These are phyloP conservation scores for Thereuonema tuberculata DNA, from an alignment of 1,140 invertebrate genomes.

Conservation along the genomic window DNA sequence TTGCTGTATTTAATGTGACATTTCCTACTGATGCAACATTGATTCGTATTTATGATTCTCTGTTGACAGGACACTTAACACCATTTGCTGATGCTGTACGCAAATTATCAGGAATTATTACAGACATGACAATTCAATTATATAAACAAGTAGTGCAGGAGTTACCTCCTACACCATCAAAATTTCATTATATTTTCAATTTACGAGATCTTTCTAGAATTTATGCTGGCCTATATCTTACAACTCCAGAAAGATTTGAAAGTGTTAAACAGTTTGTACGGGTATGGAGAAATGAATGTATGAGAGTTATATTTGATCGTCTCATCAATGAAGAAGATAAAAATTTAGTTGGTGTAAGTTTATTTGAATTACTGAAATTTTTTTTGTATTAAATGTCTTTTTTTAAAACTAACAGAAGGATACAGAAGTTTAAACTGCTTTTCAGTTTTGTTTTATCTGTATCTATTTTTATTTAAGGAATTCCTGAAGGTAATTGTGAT, in stretches of 20 bases:
- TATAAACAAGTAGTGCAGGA: slow-evolving; percentile 64
- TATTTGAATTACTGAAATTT: not conserved
- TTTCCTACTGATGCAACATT: slow-evolving; percentile 51
- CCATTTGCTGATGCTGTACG: slow-evolving; percentile 52
- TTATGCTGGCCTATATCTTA: slow-evolving; percentile 59
- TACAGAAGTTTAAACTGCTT: too few relatives aligned
- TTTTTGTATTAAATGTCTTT: too few relatives aligned
- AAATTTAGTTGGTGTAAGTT: slow-evolving; percentile 27
- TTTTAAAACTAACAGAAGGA: too few relatives aligned
- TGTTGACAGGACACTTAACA: slow-evolving; percentile 57
- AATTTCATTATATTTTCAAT: slow-evolving; percentile 91
- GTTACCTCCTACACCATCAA: slow-evolving; percentile 76
- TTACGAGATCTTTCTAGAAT: slow-evolving; percentile 75
- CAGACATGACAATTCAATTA: slow-evolving; percentile 62
- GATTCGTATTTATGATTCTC: slow-evolving; percentile 46
- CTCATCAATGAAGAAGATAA: slow-evolving; percentile 52
- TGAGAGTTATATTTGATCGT: slow-evolving; percentile 68
- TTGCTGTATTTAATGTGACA: slow-evolving; percentile 69
- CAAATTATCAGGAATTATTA: slow-evolving; percentile 45
- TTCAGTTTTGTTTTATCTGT: not conserved
- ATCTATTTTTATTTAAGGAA: not conserved
- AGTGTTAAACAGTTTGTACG: slow-evolving; percentile 54
- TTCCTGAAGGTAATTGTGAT: too few relatives aligned
- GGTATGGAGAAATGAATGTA: slow-evolving; percentile 80
- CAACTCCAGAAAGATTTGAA: slow-evolving; percentile 48